Percentiles rank a stretch among this genome's conserved stretches.
Evolutionary conservation across 2,113 vertebrate genomes (phyloP).

Genomic region (Hypanus sabinus): DNA sequence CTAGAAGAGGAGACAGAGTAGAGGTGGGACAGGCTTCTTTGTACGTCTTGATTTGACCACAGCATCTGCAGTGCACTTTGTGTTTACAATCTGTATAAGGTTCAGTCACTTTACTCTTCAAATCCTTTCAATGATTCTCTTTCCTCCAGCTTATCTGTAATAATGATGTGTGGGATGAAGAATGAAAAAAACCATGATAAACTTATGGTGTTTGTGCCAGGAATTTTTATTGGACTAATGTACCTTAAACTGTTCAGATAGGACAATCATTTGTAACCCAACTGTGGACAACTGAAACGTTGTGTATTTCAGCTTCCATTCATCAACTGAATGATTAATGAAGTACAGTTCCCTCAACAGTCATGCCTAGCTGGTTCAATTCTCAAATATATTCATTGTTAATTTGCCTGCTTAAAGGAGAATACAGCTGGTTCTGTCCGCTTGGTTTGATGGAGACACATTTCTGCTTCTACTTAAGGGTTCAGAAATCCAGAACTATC

Average conservation of each 20-base stretch:
- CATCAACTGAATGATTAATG: not conserved
- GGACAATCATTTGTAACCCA: not conserved
- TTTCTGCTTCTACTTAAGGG: not conserved
- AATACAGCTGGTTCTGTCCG: not conserved
- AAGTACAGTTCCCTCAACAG: not conserved
- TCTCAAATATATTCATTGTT: not conserved
- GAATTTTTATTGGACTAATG: not conserved
- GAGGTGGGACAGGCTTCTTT: too few relatives aligned
- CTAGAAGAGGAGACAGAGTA: too few relatives aligned
- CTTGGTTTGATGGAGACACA: not conserved
- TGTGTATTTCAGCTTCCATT: not conserved
- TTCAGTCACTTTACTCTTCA: not conserved
- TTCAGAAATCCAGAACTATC: not conserved
- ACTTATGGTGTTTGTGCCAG: not conserved
- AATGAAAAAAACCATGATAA: not conserved
- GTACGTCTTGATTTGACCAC: too few relatives aligned
- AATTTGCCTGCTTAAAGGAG: not conserved
- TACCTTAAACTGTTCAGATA: not conserved
- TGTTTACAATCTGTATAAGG: too few relatives aligned
- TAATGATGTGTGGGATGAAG: not conserved
- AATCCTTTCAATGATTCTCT: not conserved
- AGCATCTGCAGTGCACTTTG: too few relatives aligned
- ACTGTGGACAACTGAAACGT: not conserved
- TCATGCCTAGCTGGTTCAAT: not conserved
- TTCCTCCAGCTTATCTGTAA: not conserved